Conservation (phyloP, 2,888 invertebrate genomes). For the Laspeyria flexula region DNA sequence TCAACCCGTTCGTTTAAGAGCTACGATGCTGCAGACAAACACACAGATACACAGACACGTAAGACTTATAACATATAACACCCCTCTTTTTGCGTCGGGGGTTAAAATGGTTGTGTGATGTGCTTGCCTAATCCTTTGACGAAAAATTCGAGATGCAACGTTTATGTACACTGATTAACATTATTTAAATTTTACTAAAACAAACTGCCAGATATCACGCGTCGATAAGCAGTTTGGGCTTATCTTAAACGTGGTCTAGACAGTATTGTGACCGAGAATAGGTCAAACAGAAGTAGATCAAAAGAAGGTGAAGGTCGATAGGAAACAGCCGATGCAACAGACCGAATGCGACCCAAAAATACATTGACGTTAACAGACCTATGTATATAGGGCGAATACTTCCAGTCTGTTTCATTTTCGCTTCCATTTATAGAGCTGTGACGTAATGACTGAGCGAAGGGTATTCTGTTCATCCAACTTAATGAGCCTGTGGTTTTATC, state of each 20-base stretch:
- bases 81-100: too few relatives aligned
- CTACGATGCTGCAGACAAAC: too few relatives aligned
- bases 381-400: conserved; percentile 4
- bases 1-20: too few relatives aligned
- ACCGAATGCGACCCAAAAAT: conserved; percentile 24
- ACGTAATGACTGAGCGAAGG: too few relatives aligned
- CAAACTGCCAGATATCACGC: conserved; percentile 14
- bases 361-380: conserved; percentile 8
- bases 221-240: conserved; percentile 32
- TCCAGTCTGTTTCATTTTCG: neutral
- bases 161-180: conserved; percentile 8
- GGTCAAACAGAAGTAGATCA: conserved; percentile 40
- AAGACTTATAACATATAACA: too few relatives aligned
- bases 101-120: too few relatives aligned
- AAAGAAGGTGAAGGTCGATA: conserved; percentile 45
- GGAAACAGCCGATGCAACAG: conserved; percentile 23
- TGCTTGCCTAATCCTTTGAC: neutral
- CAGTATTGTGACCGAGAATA: conserved; percentile 31
- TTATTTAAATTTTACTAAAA: conserved; percentile 13
- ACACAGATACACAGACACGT: too few relatives aligned
- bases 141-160: neutral
- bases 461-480: too few relatives aligned
- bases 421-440: conserved; percentile 7
- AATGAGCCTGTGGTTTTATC: too few relatives aligned
- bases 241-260: conserved; percentile 44